Evolutionary conservation across 2,797 vertebrate genomes (phyloP), one percentile per base, ranked within the genome.

Genomic region (Threskiornis aethiopicus): DNA sequence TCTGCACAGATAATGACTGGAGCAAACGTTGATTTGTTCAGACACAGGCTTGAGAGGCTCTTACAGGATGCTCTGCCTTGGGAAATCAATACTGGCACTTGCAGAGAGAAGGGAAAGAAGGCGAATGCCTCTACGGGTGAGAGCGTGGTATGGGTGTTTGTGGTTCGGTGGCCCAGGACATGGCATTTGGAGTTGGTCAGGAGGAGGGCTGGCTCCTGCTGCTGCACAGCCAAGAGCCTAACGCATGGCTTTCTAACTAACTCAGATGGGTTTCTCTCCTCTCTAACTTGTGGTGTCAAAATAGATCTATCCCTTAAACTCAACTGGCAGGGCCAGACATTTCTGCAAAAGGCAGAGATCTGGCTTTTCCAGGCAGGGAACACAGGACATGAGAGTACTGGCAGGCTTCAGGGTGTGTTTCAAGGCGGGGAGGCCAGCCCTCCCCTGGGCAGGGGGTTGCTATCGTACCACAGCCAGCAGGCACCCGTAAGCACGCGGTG

Each of bases 401-500:
- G 57, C 33, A 54, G n/a, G 58, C 46, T 65, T 28, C 11, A 16
- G 66, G 41, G 31, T 16, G 39, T 37, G 22, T 47, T 77, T 51
- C 54, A n/a, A 69, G n/a, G 21, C n/a, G 42, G 26, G 39, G 24
- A 59, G 29, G 13, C 21, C 55, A 75, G 61, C 25, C 14, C 10
- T 46, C 4, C 13, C 9, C 35, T n/a, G 67, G 22, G 13, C 44
- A 16, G 1, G 0, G 9, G 28, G 7, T 39, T 2, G 0, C n/a
- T 52, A 7, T 9, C 5, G 4, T 10, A 19, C 18, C 35, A 25
- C 19, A 49, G 39, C 24, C 59, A 51, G 51, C 51, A 33, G 44
- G 41, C 57, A 78, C 24, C 2, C 3, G 0, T 29, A 8, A 39
- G 65, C 44, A 14, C 1, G 1, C 0, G 1, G 16, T 18, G 58